Evolutionary conservation across 2,888 invertebrate genomes (phyloP).

Genomic region (Oligia strigilis): DNA sequence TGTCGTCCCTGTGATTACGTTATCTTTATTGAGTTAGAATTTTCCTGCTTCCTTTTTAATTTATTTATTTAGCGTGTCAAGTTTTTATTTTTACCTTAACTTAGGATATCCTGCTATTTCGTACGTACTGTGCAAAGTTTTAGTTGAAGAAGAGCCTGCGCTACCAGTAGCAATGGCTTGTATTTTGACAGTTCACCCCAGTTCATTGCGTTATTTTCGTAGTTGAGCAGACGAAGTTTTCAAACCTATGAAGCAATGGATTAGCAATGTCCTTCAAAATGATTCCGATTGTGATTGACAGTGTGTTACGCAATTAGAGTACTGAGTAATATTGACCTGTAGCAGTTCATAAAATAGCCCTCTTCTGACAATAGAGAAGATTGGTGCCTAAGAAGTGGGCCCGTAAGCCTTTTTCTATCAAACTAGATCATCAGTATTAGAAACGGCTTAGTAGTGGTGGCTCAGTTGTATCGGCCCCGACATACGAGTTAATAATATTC

Average conservation of each 20-base stretch:
- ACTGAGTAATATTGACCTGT: neutral
- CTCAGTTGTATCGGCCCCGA: no score
- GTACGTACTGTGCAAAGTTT: neutral
- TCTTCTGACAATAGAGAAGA: neutral
- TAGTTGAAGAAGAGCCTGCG: neutral
- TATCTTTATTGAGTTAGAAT: slow-evolving; percentile 55
- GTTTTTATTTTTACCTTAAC: slow-evolving; percentile 27
- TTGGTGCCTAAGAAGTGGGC: neutral
- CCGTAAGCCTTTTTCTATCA: neutral
- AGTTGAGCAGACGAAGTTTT: neutral
- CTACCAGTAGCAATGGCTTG: neutral
- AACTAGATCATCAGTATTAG: neutral
- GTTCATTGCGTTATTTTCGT: neutral
- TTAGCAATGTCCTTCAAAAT: neutral
- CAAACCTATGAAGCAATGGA: neutral
- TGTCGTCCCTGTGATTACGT: slow-evolving; percentile 58
- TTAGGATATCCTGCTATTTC: neutral
- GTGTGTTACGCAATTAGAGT: neutral
- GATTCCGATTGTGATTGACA: neutral
- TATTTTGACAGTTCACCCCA: neutral
- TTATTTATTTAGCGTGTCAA: slow-evolving; percentile 49
- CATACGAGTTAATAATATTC: no score
- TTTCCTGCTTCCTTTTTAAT: slow-evolving; percentile 51
- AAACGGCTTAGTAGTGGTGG: neutral
- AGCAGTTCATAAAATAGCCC: neutral